phyloP scores from a whole-genome alignment of 2,888 invertebrate species.

The Tipula unca region DNA sequence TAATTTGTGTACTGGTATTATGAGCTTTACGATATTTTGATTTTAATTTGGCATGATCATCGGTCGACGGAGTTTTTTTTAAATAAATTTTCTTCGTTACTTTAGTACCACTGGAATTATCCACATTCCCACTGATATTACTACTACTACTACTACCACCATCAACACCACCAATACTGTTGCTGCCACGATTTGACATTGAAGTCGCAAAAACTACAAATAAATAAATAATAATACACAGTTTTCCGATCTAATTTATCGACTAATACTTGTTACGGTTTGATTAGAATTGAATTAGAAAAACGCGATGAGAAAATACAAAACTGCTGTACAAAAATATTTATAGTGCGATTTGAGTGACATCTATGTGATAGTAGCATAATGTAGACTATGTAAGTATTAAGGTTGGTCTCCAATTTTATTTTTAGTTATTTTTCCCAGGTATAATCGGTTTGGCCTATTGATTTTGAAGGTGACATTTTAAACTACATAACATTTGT shows the following conservation, averaged over 20 bases:
- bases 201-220: neutral
- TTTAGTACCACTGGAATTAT: neutral
- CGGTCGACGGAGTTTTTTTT: neutral
- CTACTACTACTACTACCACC: neutral
- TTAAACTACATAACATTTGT: neutral
- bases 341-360: neutral
- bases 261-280: slow-evolving; percentile 1
- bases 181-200: neutral
- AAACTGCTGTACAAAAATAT: neutral
- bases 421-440: neutral
- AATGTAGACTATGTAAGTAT: neutral
- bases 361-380: neutral
- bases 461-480: neutral
- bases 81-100: slow-evolving; percentile 8
- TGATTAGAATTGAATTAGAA: slow-evolving; percentile 9
- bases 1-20: neutral
- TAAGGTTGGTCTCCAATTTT: neutral
- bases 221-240: neutral
- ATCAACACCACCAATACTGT: neutral
- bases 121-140: neutral
- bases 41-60: neutral
- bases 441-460: neutral
- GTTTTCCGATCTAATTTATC: neutral
- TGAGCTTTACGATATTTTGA: neutral
- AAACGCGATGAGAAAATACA: neutral